Evolutionary conservation across 2,888 invertebrate species (phyloP).

Genomic region (Macrophya alboannulata): DNA sequence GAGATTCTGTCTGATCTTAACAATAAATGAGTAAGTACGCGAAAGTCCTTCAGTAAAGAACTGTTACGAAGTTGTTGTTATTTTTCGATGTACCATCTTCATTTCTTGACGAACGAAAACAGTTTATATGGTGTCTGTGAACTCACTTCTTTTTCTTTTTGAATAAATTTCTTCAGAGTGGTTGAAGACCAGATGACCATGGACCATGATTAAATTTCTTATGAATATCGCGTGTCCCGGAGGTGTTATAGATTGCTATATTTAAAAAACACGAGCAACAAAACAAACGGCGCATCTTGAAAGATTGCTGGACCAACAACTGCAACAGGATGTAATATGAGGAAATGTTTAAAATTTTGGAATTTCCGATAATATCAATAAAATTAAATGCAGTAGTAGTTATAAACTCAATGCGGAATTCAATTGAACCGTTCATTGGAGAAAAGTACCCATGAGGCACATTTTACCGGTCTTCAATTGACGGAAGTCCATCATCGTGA

Average conservation of each 20-base stretch:
- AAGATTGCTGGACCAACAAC: background rate
- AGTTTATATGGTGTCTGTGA: conserved; percentile 14
- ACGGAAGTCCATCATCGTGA: background rate
- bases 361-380: background rate
- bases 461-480: background rate
- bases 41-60: conserved; percentile 10
- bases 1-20: background rate
- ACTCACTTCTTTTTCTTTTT: background rate
- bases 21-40: background rate
- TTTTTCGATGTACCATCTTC: conserved; percentile 15
- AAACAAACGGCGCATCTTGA: background rate
- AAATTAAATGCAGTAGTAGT: background rate
- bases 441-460: background rate
- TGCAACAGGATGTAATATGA: background rate
- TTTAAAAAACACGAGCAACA: background rate
- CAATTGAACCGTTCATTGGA: background rate
- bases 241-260: background rate
- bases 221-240: background rate
- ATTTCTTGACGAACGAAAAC: conserved; percentile 11
- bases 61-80: conserved; percentile 3
- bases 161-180: background rate
- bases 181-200: background rate
- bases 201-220: background rate
- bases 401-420: background rate
- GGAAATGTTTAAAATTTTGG: background rate